A percentile compares a stretch with the other conserved stretches of the same genome.
Evolutionary conservation across 1,140 invertebrate species (phyloP).

Genomic region (Saccostrea echinata): DNA sequence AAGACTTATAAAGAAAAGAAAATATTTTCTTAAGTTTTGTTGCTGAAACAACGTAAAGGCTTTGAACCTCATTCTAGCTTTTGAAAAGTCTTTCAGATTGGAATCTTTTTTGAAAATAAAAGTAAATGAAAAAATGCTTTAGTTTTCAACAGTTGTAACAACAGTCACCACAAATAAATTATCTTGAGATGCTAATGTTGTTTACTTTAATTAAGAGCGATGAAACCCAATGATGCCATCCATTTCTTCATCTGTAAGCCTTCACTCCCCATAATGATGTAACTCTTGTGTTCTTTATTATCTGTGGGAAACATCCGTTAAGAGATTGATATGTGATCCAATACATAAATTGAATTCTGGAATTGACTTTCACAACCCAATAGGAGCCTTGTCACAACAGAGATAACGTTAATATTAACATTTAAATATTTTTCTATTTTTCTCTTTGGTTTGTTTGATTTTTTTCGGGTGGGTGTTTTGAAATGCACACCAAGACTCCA

Average conservation of each 20-base stretch:
- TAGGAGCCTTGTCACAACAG: conserved; percentile 15
- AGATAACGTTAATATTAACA: conserved; percentile 31
- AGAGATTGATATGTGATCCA: conserved; percentile 25
- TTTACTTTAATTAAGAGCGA: conserved; percentile 26
- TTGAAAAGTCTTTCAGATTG: too few species aligned
- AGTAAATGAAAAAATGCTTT: neutral
- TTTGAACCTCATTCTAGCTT: too few species aligned
- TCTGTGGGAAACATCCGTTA: neutral
- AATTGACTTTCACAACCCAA: conserved; percentile 17
- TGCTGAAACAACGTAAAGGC: too few species aligned
- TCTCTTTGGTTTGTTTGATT: conserved; percentile 5
- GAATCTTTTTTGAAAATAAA: neutral
- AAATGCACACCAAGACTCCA: neutral
- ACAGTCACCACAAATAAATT: conserved; percentile 3
- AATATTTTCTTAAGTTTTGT: too few species aligned
- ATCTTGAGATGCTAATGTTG: conserved; percentile 27
- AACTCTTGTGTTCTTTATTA: neutral
- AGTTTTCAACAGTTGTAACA: conserved; percentile 28
- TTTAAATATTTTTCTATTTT: conserved; percentile 39
- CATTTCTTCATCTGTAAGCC: conserved; percentile 19
- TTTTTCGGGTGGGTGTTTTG: conserved; percentile 13
- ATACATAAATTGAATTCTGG: conserved; percentile 31
- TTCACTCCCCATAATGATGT: conserved; percentile 5
- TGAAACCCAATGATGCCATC: conserved; percentile 29
- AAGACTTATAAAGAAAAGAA: too few species aligned